Base-by-base conservation (phyloP, 2,888 invertebrate genomes). In the Papilio protenor region DNA sequence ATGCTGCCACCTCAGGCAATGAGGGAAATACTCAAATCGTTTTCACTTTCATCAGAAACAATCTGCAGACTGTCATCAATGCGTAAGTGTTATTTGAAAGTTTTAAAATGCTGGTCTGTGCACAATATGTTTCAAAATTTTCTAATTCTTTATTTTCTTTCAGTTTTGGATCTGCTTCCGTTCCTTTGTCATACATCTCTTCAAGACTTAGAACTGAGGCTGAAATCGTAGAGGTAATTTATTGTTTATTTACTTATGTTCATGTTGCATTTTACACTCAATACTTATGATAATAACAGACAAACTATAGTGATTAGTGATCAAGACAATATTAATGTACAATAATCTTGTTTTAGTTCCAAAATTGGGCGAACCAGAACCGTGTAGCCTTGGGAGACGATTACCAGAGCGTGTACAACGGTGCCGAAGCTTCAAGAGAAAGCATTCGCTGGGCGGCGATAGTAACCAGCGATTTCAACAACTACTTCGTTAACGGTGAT, bases 11-110 rank as follows among this genome's bases (percentile, higher is more conserved):
- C 57, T 86, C 90, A 0, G 95, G 95, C 75, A 96, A 95, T 81
- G 95, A 95, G 79, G 92, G 83, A 59, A 96, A 96, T 80, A 94
- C 96, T 1, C 89, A 94, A 45, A 88, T 95, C 0, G 96, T 95
- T 0, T 95, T 96, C 80, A 81, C 90, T 0, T 96, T 95, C 84
- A 92, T 96, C 2, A 88, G 88, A 66, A 81, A 83, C 1, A 91
- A 94, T 73, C 77, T 90, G 0, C n/a, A 49, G 0, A 57, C 52
- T 4, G 87, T 93, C 16, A 83, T 77, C 5, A 49, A 12, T 1
- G 92, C 91, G 94, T 95, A 87, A 91, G 94, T 91, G 77, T 71
- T 18, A n/a, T 1, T 21, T 8, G 18, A 10, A 40, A 16, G 10
- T 71, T 59, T 70, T 18, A 55, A 3, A 18, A 47, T 27, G 16